A percentile compares a stretch with the other conserved stretches of the same genome.
phyloP scores from a whole-genome alignment of 1,140 invertebrate genomes.

The Apis florea region DNA sequence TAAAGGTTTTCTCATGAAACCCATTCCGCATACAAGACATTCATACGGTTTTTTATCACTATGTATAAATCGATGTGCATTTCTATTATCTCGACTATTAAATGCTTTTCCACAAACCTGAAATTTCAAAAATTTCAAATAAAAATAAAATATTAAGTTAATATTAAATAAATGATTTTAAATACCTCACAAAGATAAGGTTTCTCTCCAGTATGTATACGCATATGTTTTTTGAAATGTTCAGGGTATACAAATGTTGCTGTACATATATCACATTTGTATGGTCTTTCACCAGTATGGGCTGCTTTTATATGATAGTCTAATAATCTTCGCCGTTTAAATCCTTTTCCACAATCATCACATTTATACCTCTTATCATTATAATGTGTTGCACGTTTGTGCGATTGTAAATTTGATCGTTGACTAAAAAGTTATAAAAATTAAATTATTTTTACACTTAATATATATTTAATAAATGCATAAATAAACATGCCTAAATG shows the following conservation, averaged over 20 bases:
- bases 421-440: slow-evolving; percentile 79
- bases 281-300: slow-evolving; percentile 90
- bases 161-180: not conserved
- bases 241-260: slow-evolving; percentile 92
- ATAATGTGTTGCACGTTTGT: slow-evolving; percentile 89
- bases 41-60: slow-evolving; percentile 93
- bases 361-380: slow-evolving; percentile 89
- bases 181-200: slow-evolving; percentile 88
- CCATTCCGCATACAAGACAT: slow-evolving; percentile 89
- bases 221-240: slow-evolving; percentile 90
- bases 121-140: slow-evolving; percentile 28
- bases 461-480: not conserved
- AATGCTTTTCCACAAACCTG: slow-evolving; percentile 93
- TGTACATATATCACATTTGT: slow-evolving; percentile 86
- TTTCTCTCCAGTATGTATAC: slow-evolving; percentile 90
- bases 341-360: slow-evolving; percentile 85
- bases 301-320: slow-evolving; percentile 91
- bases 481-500: slow-evolving; percentile 79
- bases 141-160: not conserved
- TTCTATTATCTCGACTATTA: slow-evolving; percentile 90
- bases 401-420: slow-evolving; percentile 89
- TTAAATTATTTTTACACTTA: not conserved
- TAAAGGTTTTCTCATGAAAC: slow-evolving; percentile 91
- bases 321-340: slow-evolving; percentile 87
- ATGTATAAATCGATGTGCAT: slow-evolving; percentile 91